Evolutionary conservation across 2,113 vertebrate species (phyloP).

Genomic region (Phocoena sinus): DNA sequence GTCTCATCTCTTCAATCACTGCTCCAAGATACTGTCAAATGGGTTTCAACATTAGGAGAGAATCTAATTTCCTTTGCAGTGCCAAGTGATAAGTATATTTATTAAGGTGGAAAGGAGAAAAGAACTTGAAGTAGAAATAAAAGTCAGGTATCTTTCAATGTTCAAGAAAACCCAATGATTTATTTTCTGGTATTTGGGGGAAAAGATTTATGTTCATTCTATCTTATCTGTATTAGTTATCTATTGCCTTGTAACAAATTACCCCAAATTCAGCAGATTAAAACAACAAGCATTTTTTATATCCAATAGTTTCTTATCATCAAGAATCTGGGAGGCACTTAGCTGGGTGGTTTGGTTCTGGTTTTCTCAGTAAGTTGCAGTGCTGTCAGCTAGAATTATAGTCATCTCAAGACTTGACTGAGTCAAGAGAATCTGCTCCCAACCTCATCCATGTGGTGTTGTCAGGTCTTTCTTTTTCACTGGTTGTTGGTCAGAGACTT

Average conservation of each 20-base stretch:
- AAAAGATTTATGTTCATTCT: conserved; percentile 39
- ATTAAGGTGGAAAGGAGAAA: conserved; percentile 27
- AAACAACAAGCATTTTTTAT: neutral
- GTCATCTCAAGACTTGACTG: neutral
- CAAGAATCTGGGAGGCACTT: neutral
- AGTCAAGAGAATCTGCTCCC: neutral
- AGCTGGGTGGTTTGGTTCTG: neutral
- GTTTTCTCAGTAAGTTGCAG: neutral
- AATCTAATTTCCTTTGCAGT: conserved; percentile 55
- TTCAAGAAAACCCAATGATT: conserved; percentile 23
- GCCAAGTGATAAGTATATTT: conserved; percentile 22
- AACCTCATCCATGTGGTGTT: neutral
- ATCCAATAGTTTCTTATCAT: neutral
- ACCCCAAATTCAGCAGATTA: neutral
- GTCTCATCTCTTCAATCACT: conserved; percentile 23
- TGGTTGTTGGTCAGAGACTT: neutral
- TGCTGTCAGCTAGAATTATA: neutral
- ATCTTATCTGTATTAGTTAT: neutral
- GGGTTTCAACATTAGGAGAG: conserved; percentile 57
- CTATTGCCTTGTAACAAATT: neutral
- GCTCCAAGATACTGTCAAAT: conserved; percentile 55
- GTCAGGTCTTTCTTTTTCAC: neutral
- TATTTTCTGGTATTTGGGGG: neutral
- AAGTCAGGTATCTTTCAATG: neutral
- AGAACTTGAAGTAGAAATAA: conserved; percentile 17